phyloP scores from a whole-genome alignment of 1,140 invertebrate genomes.

The Leptestheria dahalacensis region DNA sequence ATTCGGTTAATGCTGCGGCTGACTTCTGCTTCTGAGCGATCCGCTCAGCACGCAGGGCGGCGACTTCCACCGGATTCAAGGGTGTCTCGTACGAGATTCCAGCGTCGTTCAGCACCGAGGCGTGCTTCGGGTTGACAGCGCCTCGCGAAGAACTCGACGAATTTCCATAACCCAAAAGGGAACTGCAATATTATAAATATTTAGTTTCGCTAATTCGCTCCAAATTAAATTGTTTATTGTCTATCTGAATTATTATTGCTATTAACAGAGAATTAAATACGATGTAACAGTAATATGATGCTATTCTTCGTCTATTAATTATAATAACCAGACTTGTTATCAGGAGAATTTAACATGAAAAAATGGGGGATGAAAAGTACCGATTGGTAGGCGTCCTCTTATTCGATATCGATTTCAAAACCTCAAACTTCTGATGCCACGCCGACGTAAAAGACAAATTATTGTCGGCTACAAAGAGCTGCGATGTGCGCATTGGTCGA shows the following conservation, averaged over 20 bases:
- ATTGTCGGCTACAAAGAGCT: conserved; percentile 66
- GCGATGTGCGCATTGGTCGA: conserved; percentile 58
- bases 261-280: background rate
- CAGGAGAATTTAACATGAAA: too few species aligned
- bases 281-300: background rate
- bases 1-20: conserved; percentile 18
- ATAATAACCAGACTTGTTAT: too few species aligned
- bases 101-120: conserved; percentile 60
- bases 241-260: background rate
- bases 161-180: background rate
- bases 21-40: conserved; percentile 57
- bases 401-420: conserved; percentile 50
- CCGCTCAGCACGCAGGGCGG: conserved; percentile 62
- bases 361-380: conserved; percentile 29
- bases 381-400: conserved; percentile 57
- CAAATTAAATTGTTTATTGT: background rate
- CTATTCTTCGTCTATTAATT: background rate
- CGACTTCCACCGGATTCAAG: conserved; percentile 66
- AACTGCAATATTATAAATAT: too few species aligned
- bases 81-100: conserved; percentile 76
- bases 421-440: conserved; percentile 59
- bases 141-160: background rate
- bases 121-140: conserved; percentile 56
- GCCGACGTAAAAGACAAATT: conserved; percentile 56
- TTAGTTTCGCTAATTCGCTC: too few species aligned